Evolutionary conservation across 2,113 vertebrate species (phyloP).

Genomic region (Colossoma macropomum): DNA sequence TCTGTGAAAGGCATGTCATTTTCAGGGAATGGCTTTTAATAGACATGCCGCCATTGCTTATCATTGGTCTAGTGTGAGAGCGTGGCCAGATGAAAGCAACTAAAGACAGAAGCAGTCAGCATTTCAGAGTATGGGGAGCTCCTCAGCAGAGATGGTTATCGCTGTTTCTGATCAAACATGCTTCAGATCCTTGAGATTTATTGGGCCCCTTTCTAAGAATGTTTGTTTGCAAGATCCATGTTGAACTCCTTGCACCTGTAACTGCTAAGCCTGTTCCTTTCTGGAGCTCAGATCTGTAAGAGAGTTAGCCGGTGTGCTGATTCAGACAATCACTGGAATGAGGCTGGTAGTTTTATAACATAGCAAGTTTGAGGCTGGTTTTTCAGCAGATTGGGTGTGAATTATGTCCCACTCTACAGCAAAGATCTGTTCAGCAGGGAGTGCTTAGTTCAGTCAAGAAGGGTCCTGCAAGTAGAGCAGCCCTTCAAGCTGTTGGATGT

Average conservation of each 20-base stretch:
- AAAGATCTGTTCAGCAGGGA: background rate
- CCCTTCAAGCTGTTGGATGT: too few relatives aligned
- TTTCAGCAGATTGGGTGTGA: background rate
- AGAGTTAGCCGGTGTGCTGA: conserved; percentile 63
- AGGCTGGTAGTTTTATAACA: background rate
- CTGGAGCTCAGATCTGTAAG: conserved; percentile 67
- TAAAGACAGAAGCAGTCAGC: conserved; percentile 2
- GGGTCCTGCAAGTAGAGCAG: background rate
- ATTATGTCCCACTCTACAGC: too few relatives aligned
- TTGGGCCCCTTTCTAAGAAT: conserved; percentile 46
- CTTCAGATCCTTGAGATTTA: conserved; percentile 9
- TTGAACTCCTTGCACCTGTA: conserved; percentile 58
- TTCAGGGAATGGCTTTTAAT: background rate
- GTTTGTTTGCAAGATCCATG: conserved; percentile 25
- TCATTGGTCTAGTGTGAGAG: background rate
- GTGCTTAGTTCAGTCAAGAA: background rate
- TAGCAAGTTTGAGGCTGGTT: background rate
- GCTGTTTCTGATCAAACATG: conserved; percentile 1
- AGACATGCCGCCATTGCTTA: background rate
- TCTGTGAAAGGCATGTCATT: background rate
- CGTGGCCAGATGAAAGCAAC: background rate
- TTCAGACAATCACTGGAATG: conserved; percentile 47
- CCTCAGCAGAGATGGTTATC: conserved; percentile 10
- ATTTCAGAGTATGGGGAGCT: background rate
- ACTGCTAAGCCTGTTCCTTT: conserved; percentile 45